Evolutionary conservation across 2,888 invertebrate genomes (phyloP), one percentile per base, ranked within the genome.

Genomic region (Pinctada fucata): DNA sequence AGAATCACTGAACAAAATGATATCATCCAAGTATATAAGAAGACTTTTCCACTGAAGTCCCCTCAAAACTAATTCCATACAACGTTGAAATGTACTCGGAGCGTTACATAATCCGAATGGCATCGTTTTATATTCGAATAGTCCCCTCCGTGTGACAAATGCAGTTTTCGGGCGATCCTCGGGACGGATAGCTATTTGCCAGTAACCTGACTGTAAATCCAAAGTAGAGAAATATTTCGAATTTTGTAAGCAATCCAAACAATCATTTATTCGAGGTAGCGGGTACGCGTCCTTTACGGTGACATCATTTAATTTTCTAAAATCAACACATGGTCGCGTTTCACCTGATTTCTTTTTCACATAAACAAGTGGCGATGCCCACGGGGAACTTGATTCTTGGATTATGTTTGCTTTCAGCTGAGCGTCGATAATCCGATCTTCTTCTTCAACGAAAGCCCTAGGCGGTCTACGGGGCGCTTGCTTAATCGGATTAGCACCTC

Each of bases 1-100:
- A 6, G 79, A 79, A 4, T 58, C 47, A 31, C 73, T 74, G 47
- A 74, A 82, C 13, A 85, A 52, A 51, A 86, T 79, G 6, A 84
- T 79, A 65, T 86, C 86, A 73, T 86, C 86, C 49, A 86, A 16
- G 69, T 86, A 83, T 16, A 79, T 64, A 13, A 84, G 31, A 10
- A 83, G 70, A 3, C 69, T 74, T 5, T 74, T 45, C 67, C 78
- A 81, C 45, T 81, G 72, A n/a, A 86, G 52, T 3, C 76, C 82
- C 51, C 79, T 52, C 10, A 86, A 52, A n/a, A 85, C 74, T 58
- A 75, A 45, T 10, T 84, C 79, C 83, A 86, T 85, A 45, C 83
- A 72, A 10, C 86, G 74, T 73, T 86, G 82, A 64, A 83, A 86
- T 13, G 86, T 85, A 58, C 70, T 70, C 47, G 84, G 81, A 16